phyloP scores from a whole-genome alignment of 2,113 vertebrate species.

The Salminus brasiliensis region DNA sequence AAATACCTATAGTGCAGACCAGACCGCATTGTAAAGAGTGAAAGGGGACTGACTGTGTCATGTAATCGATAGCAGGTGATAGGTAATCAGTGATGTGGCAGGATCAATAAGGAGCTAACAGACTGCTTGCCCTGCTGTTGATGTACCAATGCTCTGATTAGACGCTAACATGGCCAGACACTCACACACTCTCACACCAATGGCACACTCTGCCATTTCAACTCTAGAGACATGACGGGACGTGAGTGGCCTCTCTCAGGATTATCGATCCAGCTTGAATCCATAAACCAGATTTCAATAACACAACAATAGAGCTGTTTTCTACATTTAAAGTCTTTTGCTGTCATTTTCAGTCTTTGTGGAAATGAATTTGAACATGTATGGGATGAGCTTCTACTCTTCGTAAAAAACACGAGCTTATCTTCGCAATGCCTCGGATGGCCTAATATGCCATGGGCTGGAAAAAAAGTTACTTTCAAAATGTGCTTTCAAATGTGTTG shows the following conservation, averaged over 20 bases:
- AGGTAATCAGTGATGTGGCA: conserved; percentile 36
- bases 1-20: no score
- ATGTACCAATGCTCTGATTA: background rate
- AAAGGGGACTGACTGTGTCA: conserved; percentile 4
- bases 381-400: background rate
- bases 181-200: background rate
- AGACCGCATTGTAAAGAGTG: background rate
- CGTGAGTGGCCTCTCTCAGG: background rate
- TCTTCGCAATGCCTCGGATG: background rate
- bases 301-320: background rate
- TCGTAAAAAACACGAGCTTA: background rate
- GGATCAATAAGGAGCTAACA: conserved; percentile 21
- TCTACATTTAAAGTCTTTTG: background rate
- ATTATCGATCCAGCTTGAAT: background rate
- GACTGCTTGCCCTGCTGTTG: conserved; percentile 3
- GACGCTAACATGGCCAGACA: background rate
- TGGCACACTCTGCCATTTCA: background rate
- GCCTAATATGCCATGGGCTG: background rate
- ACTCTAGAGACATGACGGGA: background rate
- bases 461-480: background rate
- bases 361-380: conserved; percentile 9
- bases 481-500: background rate
- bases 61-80: conserved; percentile 22
- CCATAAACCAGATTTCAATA: background rate
- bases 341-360: background rate